Conservation (phyloP, 2,113 vertebrate species). For the Garra rufa region DNA sequence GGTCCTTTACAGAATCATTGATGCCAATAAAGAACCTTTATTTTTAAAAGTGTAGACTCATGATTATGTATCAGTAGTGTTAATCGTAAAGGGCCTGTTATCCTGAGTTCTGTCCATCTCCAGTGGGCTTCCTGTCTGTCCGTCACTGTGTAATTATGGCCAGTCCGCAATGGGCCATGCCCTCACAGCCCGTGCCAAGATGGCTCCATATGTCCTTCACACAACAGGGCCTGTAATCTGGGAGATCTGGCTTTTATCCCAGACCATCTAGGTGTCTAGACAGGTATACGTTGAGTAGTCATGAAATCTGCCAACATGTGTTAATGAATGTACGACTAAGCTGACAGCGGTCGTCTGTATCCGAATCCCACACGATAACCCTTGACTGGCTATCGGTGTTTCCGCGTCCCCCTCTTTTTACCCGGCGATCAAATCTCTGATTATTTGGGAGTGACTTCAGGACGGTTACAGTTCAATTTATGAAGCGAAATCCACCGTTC, state of each 20-base stretch:
- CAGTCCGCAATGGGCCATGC: constrained; percentile 31
- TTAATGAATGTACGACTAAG: constrained; percentile 44
- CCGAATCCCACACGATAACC: constrained; percentile 36
- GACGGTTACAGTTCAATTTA: constrained; percentile 27
- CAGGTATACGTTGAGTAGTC: constrained; percentile 46
- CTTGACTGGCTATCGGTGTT: constrained; percentile 36
- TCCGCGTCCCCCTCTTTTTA: constrained; percentile 23
- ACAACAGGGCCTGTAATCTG: constrained; percentile 13
- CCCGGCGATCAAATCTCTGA: constrained; percentile 30
- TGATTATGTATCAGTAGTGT: neutral
- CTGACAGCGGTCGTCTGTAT: constrained; percentile 20
- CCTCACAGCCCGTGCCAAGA: constrained; percentile 42
- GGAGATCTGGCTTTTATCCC: constrained; percentile 46
- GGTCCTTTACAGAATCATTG: too few relatives aligned
- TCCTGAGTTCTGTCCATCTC: constrained; percentile 16
- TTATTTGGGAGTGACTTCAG: constrained; percentile 29
- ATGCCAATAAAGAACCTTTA: too few relatives aligned
- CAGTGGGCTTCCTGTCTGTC: neutral
- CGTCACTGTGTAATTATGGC: constrained; percentile 20
- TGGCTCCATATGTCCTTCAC: constrained; percentile 52
- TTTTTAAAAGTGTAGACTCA: too few relatives aligned
- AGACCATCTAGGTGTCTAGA: constrained; percentile 50
- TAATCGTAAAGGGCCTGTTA: neutral
- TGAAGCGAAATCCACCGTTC: constrained; percentile 28
- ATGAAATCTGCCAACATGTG: constrained; percentile 47